Evolutionary conservation across 53 echinoderm and acorn worm genomes (phyloP).

Genomic region (Astropecten irregularis): DNA sequence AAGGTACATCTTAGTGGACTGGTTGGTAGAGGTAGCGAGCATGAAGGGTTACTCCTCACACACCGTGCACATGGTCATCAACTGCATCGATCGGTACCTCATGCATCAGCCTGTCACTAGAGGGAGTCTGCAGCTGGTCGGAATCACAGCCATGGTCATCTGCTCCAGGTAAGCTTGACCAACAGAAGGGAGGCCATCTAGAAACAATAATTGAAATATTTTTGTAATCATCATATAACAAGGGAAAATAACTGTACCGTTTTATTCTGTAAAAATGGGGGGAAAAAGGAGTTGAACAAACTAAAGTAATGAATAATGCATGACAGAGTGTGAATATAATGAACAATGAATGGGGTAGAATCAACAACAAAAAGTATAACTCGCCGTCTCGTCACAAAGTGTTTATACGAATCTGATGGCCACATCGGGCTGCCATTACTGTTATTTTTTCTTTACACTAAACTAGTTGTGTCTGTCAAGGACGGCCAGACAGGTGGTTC

Average conservation of each 20-base stretch:
- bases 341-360: no score
- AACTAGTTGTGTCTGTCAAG: no score
- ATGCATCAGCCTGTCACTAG: conserved; percentile 72
- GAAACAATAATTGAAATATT: neutral
- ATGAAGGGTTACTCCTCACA: conserved; percentile 88
- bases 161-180: conserved; percentile 78
- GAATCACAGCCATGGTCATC: conserved; percentile 95
- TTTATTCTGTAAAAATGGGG: no score
- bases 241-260: neutral
- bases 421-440: no score
- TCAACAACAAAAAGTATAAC: no score
- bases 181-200: neutral
- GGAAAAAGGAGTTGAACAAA: no score
- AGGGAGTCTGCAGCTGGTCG: conserved; percentile 87
- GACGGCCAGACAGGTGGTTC: no score
- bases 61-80: conserved; percentile 88
- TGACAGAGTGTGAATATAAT: no score
- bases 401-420: no score
- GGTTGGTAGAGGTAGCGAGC: conserved; percentile 92
- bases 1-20: conserved; percentile 95
- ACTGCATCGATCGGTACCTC: conserved; percentile 89
- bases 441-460: no score
- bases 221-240: neutral
- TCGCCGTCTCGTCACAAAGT: no score
- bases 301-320: no score